A percentile compares a stretch with the other conserved stretches of the same genome.
phyloP scores from a whole-genome alignment of 2,797 vertebrate genomes.

The Miichthys miiuy region DNA sequence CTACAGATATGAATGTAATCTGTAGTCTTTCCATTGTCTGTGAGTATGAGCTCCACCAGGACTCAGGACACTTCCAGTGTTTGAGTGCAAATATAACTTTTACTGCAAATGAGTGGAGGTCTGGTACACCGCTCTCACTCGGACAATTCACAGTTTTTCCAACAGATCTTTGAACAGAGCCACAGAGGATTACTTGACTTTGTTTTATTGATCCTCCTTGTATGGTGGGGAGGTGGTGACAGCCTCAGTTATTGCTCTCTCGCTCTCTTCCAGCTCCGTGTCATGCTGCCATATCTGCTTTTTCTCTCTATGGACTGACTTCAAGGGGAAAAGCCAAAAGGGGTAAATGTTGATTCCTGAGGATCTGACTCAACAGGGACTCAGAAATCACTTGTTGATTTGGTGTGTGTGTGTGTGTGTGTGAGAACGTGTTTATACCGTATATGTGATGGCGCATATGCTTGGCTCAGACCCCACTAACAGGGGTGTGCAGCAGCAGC shows the following conservation, averaged over 20 bases:
- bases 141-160: conserved; percentile 47
- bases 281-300: conserved; percentile 42
- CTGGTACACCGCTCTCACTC: conserved; percentile 23
- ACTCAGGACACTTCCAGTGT: conserved; percentile 21
- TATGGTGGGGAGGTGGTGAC: conserved; percentile 52
- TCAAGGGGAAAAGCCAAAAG: conserved; percentile 56
- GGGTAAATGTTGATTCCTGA: conserved; percentile 54
- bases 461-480: conserved; percentile 45
- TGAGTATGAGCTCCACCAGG: conserved; percentile 7
- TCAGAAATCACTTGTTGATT: conserved; percentile 60
- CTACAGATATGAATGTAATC: not conserved
- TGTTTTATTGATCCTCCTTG: conserved; percentile 71
- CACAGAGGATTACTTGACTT: conserved; percentile 72
- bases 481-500: conserved; percentile 32
- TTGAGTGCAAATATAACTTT: conserved; percentile 45
- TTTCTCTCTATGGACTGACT: conserved; percentile 52
- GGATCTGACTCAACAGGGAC: conserved; percentile 66
- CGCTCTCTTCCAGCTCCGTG: conserved; percentile 33
- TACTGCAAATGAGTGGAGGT: conserved; percentile 26
- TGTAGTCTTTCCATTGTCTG: not conserved
- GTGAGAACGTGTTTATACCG: not conserved
- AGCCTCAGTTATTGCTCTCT: conserved; percentile 39
- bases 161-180: conserved; percentile 66
- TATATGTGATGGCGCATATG: conserved; percentile 35
- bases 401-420: conserved; percentile 33